These are phyloP conservation scores for Tragelaphus strepsiceros DNA, from an alignment of 2,113 vertebrate genomes.

Conservation along the genomic window DNA sequence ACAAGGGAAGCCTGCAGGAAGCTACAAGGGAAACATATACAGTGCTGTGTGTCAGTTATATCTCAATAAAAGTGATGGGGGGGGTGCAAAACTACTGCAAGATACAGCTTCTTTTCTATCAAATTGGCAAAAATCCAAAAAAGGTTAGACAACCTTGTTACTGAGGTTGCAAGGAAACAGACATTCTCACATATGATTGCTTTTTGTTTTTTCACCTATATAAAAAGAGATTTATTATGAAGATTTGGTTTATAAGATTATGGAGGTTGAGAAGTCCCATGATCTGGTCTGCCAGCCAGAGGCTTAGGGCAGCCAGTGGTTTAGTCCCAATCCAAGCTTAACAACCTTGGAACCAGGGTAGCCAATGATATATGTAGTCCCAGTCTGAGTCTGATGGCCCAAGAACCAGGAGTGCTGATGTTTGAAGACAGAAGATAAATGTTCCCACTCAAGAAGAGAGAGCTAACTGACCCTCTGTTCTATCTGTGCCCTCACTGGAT, in stretches of 20 bases:
- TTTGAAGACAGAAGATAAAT: not conserved
- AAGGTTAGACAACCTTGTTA: not conserved
- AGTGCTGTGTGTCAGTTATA: not conserved
- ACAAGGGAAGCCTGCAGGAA: too few relatives aligned
- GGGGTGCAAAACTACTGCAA: not conserved
- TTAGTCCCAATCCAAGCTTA: not conserved
- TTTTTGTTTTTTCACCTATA: not conserved
- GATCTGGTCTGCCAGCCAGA: not conserved
- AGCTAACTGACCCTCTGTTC: not conserved
- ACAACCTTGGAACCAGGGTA: not conserved
- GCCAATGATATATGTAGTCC: not conserved
- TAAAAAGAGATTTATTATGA: not conserved
- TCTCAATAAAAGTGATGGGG: not conserved
- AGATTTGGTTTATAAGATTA: not conserved
- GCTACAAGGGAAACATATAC: not conserved
- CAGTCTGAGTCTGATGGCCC: not conserved
- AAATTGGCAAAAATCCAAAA: not conserved
- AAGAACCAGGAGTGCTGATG: not conserved
- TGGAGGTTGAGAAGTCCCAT: not conserved
- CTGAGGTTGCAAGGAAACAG: not conserved
- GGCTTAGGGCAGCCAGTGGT: not conserved
- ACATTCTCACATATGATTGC: not conserved
- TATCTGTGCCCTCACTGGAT: not conserved
- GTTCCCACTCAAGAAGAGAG: not conserved
- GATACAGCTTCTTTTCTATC: not conserved